Conservation (phyloP, 2,888 invertebrate species). For the Polylopha cassiicola region DNA sequence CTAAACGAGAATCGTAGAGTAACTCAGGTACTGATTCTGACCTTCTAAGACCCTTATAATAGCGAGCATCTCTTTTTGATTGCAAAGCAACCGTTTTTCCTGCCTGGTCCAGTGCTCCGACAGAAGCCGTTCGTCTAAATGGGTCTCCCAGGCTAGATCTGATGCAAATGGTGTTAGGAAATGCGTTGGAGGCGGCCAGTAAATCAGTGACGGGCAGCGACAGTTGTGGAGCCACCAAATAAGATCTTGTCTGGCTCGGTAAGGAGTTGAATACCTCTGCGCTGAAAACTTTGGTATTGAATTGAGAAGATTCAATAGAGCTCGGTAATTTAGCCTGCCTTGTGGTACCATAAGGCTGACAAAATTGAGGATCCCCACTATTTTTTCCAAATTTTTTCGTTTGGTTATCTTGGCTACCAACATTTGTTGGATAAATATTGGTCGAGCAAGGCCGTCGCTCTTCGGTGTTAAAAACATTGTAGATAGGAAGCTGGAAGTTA, state of each 20-base stretch:
- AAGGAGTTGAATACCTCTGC: constrained; percentile 3
- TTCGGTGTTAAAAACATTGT: constrained; percentile 30
- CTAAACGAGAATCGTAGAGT: constrained; percentile 24
- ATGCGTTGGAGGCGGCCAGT: constrained; percentile 21
- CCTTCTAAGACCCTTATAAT: constrained; percentile 21
- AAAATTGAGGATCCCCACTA: constrained; percentile 28
- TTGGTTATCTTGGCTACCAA: not conserved
- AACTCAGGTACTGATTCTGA: constrained; percentile 8
- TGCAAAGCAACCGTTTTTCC: constrained; percentile 25
- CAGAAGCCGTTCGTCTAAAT: constrained; percentile 23
- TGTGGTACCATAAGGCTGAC: constrained; percentile 28
- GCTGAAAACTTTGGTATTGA: constrained; percentile 1
- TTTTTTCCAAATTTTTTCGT: constrained; percentile 26
- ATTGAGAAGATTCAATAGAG: constrained; percentile 20
- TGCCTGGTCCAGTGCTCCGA: constrained; percentile 22
- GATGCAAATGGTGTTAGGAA: constrained; percentile 29
- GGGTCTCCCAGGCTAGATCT: constrained; percentile 29
- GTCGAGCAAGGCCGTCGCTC: constrained; percentile 28
- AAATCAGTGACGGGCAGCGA: constrained; percentile 12
- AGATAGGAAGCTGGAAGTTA: constrained; percentile 29
- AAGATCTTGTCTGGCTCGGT: constrained; percentile 10
- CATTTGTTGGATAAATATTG: too few relatives aligned
- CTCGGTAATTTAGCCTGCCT: constrained; percentile 27
- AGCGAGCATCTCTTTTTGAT: constrained; percentile 28
- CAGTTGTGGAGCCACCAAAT: constrained; percentile 27